These are phyloP conservation scores for Xiphydria camelus DNA, from an alignment of 2,888 invertebrate species.

Conservation along the genomic window DNA sequence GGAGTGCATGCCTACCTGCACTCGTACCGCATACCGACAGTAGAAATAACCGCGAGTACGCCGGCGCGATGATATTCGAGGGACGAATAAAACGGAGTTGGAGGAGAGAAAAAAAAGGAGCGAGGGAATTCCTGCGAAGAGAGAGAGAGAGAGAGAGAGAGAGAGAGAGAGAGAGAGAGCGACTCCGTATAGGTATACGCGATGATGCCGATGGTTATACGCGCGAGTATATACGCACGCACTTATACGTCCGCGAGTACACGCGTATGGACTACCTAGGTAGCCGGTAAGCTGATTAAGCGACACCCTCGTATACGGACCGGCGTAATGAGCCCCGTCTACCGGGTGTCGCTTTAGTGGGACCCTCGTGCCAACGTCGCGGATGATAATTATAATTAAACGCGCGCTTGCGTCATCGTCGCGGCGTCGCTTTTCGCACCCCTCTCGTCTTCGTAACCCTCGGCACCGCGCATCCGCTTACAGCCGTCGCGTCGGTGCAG, in stretches of 20 bases:
- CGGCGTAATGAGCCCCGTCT: conserved; percentile 30
- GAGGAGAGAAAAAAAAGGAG: background rate
- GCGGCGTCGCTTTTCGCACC: too few relatives aligned
- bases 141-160: too few relatives aligned
- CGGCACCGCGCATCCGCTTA: too few relatives aligned
- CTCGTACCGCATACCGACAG: background rate
- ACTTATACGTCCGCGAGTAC: conserved; percentile 6
- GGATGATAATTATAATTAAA: too few relatives aligned
- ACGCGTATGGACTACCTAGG: conserved; percentile 21
- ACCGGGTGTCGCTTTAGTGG: conserved; percentile 25
- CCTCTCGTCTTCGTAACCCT: too few relatives aligned
- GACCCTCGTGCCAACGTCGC: too few relatives aligned
- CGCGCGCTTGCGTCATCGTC: too few relatives aligned
- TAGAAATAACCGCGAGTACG: background rate
- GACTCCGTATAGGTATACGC: too few relatives aligned
- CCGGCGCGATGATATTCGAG: background rate
- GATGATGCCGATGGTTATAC: too few relatives aligned
- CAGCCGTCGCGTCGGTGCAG: too few relatives aligned
- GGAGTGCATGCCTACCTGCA: background rate
- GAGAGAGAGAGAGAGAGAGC: too few relatives aligned
- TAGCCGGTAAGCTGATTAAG: conserved; percentile 29
- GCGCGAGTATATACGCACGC: background rate
- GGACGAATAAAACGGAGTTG: background rate
- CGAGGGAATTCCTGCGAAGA: background rate
- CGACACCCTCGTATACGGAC: conserved; percentile 27